phyloP scores from a whole-genome alignment of 2,888 invertebrate species.

The Cephonodes hylas region DNA sequence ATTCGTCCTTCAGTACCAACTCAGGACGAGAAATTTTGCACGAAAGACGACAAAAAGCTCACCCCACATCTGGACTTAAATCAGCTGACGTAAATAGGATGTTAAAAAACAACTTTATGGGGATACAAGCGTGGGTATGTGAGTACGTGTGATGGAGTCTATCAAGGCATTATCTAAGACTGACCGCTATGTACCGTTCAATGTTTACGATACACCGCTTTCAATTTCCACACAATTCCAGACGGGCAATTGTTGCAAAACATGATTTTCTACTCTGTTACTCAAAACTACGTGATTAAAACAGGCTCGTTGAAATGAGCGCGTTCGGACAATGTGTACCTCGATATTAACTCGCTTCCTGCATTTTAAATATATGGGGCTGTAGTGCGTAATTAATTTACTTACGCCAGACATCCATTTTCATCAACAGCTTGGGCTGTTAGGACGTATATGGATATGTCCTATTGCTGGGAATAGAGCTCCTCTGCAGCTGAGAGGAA shows the following conservation, averaged over 20 bases:
- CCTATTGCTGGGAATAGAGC: no score
- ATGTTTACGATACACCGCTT: neutral
- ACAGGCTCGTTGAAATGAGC: conserved; percentile 1
- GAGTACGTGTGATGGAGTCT: no score
- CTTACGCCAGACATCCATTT: neutral
- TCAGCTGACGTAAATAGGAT: no score
- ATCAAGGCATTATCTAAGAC: neutral
- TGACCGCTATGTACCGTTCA: neutral
- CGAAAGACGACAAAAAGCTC: no score
- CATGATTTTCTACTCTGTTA: conserved; percentile 9
- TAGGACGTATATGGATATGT: no score
- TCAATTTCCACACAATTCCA: neutral
- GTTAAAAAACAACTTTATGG: no score
- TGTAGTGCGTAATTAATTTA: neutral
- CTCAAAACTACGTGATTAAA: conserved; percentile 12
- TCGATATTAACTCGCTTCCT: neutral
- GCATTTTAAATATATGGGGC: neutral
- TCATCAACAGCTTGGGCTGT: no score
- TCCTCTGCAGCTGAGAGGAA: no score
- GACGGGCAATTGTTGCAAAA: neutral
- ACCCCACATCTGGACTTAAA: no score
- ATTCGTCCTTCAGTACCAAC: no score
- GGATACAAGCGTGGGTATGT: no score
- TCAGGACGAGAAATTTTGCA: no score
- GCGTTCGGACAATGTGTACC: neutral